phyloP scores from a whole-genome alignment of 2,888 invertebrate species.

The Cheilosia soror region DNA sequence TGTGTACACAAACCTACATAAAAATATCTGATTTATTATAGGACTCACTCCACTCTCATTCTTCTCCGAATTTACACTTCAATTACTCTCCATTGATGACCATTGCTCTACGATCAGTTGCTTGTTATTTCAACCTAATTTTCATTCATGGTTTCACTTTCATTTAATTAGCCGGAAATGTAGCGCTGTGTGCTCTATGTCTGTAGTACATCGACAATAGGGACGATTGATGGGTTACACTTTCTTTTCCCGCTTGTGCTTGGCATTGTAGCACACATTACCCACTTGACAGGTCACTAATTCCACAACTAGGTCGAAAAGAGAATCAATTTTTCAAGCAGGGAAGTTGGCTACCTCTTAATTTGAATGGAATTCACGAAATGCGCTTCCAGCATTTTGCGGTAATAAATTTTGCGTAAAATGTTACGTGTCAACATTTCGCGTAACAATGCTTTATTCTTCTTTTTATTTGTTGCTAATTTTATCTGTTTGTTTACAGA shows the following conservation, averaged over 20 bases:
- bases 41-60: constrained; percentile 4
- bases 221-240: constrained; percentile 9
- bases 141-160: constrained; percentile 35
- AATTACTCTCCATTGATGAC: constrained; percentile 27
- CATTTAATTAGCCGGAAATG: constrained; percentile 10
- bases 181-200: neutral
- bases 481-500: neutral
- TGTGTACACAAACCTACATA: neutral
- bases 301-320: neutral
- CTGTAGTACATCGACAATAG: neutral
- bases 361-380: constrained; percentile 9
- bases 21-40: neutral
- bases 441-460: constrained; percentile 32
- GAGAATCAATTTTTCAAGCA: neutral
- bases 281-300: constrained; percentile 15
- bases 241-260: constrained; percentile 13
- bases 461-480: neutral
- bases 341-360: neutral
- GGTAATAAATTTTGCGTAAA: constrained; percentile 30
- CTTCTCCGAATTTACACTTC: constrained; percentile 32
- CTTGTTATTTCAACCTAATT: constrained; percentile 16
- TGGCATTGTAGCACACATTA: constrained; percentile 13
- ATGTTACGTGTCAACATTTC: constrained; percentile 9
- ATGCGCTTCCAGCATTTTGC: neutral
- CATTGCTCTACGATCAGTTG: neutral